These are phyloP conservation scores for Heloderma charlesbogerti DNA, from an alignment of 2,113 vertebrate genomes.

Conservation along the genomic window DNA sequence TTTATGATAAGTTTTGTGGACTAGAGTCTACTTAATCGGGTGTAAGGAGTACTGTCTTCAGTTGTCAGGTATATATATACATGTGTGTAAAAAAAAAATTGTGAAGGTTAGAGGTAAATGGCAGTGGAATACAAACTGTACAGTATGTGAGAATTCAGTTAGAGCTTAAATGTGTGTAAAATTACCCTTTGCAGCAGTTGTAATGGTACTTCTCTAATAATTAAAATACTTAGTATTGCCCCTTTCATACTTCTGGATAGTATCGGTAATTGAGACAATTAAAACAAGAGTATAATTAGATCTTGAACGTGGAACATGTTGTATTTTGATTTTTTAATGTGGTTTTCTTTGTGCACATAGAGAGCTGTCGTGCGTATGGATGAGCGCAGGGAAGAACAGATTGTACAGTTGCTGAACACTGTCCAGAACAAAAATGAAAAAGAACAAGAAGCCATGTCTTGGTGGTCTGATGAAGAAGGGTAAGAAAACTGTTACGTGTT, in stretches of 20 bases:
- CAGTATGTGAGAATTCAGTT: no score
- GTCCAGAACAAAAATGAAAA: slow-evolving; percentile 83
- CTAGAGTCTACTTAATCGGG: no score
- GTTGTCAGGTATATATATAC: no score
- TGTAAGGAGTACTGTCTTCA: no score
- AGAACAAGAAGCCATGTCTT: slow-evolving; percentile 79
- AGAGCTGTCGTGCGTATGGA: slow-evolving; percentile 96
- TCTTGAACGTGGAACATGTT: not conserved
- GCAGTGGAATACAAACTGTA: no score
- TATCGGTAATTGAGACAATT: fast-evolving
- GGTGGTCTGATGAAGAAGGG: slow-evolving; percentile 85
- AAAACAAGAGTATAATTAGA: not conserved
- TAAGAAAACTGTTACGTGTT: slow-evolving; percentile 36
- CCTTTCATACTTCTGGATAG: fast-evolving
- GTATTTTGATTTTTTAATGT: not conserved
- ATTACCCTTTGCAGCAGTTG: no score
- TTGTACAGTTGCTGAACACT: slow-evolving; percentile 88
- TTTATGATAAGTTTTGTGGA: not conserved
- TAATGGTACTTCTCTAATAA: not conserved
- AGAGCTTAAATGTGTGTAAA: no score
- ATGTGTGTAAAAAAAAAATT: no score
- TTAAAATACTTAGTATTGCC: not conserved
- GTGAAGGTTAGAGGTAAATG: no score
- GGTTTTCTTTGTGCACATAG: slow-evolving; percentile 69
- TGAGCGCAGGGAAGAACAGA: slow-evolving; percentile 91